A percentile compares a stretch with the other conserved stretches of the same genome.
These are phyloP conservation scores for Perodicticus potto DNA, from an alignment of 2,797 vertebrate genomes.

Conservation along the genomic window DNA sequence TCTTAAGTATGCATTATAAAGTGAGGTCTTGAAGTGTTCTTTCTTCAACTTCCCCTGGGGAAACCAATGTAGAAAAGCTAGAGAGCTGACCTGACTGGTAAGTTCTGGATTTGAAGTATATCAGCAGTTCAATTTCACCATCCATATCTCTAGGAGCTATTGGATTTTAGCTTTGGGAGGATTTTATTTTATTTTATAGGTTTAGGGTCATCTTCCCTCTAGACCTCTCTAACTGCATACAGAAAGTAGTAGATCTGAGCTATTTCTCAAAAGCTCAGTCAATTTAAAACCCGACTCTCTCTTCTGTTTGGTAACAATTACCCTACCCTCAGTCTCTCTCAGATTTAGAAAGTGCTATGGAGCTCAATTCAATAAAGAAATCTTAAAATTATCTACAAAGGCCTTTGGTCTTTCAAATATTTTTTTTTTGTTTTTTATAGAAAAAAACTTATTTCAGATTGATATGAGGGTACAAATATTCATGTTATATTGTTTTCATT, in stretches of 20 bases:
- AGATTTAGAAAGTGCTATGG: constrained; percentile 13
- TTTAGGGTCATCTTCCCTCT: constrained; percentile 55
- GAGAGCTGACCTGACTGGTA: constrained; percentile 2
- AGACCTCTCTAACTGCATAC: constrained; percentile 42
- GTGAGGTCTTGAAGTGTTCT: constrained; percentile 23
- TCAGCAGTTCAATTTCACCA: constrained; percentile 64
- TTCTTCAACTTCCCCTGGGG: constrained; percentile 9
- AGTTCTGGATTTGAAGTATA: constrained; percentile 51
- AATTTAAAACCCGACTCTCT: constrained; percentile 57
- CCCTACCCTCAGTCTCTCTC: background rate
- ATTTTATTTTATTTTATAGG: constrained; percentile 69
- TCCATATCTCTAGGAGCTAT: constrained; percentile 50
- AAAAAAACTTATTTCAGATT: too few relatives aligned
- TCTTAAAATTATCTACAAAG: constrained; percentile 42
- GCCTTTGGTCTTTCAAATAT: constrained; percentile 47
- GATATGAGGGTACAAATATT: too few relatives aligned
- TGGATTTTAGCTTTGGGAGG: constrained; percentile 67
- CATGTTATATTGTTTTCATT: too few relatives aligned
- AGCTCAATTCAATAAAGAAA: constrained; percentile 4
- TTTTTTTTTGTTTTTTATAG: background rate
- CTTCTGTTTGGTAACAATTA: constrained; percentile 1
- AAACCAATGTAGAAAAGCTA: constrained; percentile 56
- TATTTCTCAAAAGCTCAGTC: constrained; percentile 53
- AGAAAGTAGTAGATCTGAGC: constrained; percentile 61
- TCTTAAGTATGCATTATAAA: constrained; percentile 59